phyloP scores from a whole-genome alignment of 2,888 invertebrate genomes.

The Trachelus stipa region DNA sequence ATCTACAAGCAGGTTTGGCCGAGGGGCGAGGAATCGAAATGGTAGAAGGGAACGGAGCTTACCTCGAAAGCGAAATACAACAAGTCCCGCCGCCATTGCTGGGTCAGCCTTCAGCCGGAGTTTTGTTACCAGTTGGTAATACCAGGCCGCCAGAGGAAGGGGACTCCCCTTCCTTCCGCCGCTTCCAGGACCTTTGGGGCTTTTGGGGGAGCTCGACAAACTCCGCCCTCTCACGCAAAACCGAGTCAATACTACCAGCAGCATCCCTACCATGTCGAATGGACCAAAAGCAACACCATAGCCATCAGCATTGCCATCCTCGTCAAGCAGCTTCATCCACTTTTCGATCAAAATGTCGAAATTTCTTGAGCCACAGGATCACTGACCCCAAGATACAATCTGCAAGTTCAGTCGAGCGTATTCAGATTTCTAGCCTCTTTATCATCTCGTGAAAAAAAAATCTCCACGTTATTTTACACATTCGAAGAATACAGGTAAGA shows the following conservation, averaged over 20 bases:
- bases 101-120: conserved; percentile 59
- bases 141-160: conserved; percentile 17
- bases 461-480: too few relatives aligned
- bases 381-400: too few relatives aligned
- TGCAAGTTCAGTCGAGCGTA: too few relatives aligned
- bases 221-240: conserved; percentile 61
- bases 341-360: conserved; percentile 17
- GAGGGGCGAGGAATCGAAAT: conserved; percentile 35
- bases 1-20: neutral
- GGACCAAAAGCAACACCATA: conserved; percentile 19
- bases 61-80: conserved; percentile 65
- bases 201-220: conserved; percentile 53
- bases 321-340: neutral
- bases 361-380: conserved; percentile 19
- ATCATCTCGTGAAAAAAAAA: too few relatives aligned
- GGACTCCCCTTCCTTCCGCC: conserved; percentile 1
- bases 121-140: conserved; percentile 43
- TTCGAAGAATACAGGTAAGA: neutral
- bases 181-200: conserved; percentile 20
- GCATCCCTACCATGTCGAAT: conserved; percentile 29
- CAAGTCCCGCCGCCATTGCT: conserved; percentile 67
- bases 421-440: neutral
- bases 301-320: conserved; percentile 5
- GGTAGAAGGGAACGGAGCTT: conserved; percentile 48
- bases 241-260: conserved; percentile 62